phyloP scores from a whole-genome alignment of 2,888 invertebrate species.

The Hyposoter didymator region DNA sequence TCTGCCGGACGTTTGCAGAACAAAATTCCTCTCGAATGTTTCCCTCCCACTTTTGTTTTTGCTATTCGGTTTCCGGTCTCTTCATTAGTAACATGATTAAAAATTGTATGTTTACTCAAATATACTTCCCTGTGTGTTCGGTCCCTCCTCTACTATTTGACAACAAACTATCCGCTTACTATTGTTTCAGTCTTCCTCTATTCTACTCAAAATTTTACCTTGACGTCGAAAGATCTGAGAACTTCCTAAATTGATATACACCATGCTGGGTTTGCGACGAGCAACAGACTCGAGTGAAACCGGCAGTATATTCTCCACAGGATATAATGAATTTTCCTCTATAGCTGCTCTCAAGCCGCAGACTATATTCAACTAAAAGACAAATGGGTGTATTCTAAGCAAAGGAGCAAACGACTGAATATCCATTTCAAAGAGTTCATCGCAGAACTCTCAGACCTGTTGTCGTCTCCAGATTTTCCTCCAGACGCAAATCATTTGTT shows the following conservation, averaged over 20 bases:
- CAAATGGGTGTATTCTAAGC: conserved; percentile 24
- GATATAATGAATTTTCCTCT: conserved; percentile 41
- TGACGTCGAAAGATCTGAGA: conserved; percentile 36
- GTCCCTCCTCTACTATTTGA: not conserved
- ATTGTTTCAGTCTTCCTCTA: conserved; percentile 26
- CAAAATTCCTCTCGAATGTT: not conserved
- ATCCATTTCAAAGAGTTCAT: conserved; percentile 28
- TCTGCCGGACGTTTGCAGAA: not conserved
- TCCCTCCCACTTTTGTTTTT: not conserved
- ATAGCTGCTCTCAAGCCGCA: conserved; percentile 12
- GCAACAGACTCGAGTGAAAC: conserved; percentile 40
- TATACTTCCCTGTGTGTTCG: not conserved
- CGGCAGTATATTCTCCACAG: conserved; percentile 32
- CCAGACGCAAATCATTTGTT: not conserved
- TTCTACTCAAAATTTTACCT: not conserved
- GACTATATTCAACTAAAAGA: conserved; percentile 19
- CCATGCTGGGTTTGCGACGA: conserved; percentile 30
- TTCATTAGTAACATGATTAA: not conserved
- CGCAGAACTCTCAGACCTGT: conserved; percentile 1
- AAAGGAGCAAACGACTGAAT: conserved; percentile 26
- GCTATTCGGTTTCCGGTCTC: not conserved
- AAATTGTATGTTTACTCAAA: not conserved
- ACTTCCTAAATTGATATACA: conserved; percentile 41
- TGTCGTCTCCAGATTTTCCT: conserved; percentile 22
- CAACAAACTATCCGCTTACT: not conserved